Evolutionary conservation across 1,140 invertebrate species (phyloP).

Genomic region (Potamilus streckersoni): DNA sequence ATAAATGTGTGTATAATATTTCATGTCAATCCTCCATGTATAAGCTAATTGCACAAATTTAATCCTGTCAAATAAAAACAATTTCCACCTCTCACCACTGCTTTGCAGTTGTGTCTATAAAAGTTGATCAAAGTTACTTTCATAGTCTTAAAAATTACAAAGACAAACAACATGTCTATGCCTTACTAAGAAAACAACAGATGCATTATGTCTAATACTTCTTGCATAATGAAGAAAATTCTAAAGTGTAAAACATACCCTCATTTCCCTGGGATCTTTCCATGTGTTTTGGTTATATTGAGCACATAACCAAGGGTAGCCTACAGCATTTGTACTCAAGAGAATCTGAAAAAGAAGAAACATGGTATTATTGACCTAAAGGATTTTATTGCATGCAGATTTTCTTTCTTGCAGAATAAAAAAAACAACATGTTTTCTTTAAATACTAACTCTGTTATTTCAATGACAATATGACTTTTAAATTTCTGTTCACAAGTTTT

Average conservation of each 20-base stretch:
- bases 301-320: slow-evolving; percentile 54
- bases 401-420: neutral
- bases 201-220: neutral
- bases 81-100: no score
- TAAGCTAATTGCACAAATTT: no score
- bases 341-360: slow-evolving; percentile 49
- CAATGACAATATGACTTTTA: no score
- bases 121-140: no score
- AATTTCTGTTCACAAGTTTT: no score
- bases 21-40: no score
- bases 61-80: no score
- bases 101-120: no score
- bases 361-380: neutral
- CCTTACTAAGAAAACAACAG: neutral
- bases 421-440: no score
- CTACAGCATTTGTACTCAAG: slow-evolving; percentile 48
- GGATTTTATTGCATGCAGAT: neutral
- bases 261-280: slow-evolving; percentile 52
- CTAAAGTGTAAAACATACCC: slow-evolving; percentile 43
- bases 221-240: neutral
- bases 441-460: no score
- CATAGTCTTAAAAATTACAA: neutral
- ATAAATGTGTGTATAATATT: no score
- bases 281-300: slow-evolving; percentile 48
- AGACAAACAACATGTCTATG: neutral